Percentiles rank a stretch among this genome's conserved stretches.
Evolutionary conservation across 2,888 invertebrate species (phyloP).

Genomic region (Acronicta aceris): DNA sequence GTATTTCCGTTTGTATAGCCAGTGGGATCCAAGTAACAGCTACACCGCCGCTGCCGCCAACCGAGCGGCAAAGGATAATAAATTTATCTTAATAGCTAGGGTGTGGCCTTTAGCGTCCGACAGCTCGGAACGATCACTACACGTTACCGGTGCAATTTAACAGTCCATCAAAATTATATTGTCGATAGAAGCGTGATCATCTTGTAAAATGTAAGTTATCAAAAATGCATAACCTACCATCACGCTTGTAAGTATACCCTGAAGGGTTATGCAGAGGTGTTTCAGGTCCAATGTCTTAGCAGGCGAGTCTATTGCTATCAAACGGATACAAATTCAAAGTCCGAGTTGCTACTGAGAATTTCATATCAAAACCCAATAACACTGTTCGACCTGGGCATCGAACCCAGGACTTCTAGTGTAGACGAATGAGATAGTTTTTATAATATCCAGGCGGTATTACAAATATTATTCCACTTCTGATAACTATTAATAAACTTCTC

Average conservation of each 20-base stretch:
- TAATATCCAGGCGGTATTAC: neutral
- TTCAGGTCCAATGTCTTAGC: too few relatives aligned
- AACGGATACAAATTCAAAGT: too few relatives aligned
- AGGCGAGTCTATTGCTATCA: too few relatives aligned
- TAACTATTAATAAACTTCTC: neutral
- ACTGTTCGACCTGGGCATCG: too few relatives aligned
- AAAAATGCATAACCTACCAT: neutral
- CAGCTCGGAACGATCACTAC: constrained; percentile 32
- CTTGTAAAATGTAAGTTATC: neutral
- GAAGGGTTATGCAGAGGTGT: too few relatives aligned
- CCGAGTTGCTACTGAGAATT: too few relatives aligned
- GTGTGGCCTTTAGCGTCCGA: constrained; percentile 42
- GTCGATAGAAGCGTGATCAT: neutral
- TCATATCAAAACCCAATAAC: too few relatives aligned
- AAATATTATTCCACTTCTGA: neutral
- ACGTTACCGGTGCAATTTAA: constrained; percentile 25
- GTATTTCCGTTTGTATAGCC: constrained; percentile 49
- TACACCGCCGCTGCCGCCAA: constrained; percentile 37
- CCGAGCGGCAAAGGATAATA: constrained; percentile 50
- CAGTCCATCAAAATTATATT: constrained; percentile 26
- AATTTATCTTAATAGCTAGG: constrained; percentile 54
- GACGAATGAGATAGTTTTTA: too few relatives aligned
- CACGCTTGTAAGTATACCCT: too few relatives aligned
- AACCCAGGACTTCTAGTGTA: too few relatives aligned
- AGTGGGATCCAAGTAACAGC: constrained; percentile 50